Percentiles rank a stretch among this genome's conserved stretches.
Evolutionary conservation across 2,113 vertebrate species (phyloP).

Genomic region (Morone saxatilis): DNA sequence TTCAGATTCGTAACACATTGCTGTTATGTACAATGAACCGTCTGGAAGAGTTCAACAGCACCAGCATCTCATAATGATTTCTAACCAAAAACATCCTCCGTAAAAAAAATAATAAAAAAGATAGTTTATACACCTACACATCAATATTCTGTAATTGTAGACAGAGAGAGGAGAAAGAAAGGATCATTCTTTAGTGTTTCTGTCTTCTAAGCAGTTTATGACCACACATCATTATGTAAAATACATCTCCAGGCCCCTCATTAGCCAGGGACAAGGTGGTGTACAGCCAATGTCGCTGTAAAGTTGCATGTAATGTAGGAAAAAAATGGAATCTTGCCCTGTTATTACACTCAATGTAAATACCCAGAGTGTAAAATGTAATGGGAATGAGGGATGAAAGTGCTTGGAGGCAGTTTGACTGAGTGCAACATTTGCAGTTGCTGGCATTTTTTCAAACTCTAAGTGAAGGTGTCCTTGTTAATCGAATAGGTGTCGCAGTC

Average conservation of each 20-base stretch:
- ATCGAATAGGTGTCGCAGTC: conserved; percentile 29
- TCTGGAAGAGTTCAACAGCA: background rate
- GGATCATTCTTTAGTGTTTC: background rate
- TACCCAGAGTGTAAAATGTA: background rate
- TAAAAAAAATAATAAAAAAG: background rate
- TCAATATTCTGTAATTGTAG: background rate
- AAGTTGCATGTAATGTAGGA: conserved; percentile 3
- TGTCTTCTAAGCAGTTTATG: conserved; percentile 17
- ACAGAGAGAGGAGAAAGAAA: background rate
- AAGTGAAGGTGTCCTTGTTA: conserved; percentile 39
- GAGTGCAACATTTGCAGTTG: too few species aligned
- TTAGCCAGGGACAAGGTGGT: background rate
- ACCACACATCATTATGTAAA: conserved; percentile 21
- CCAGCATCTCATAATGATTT: background rate
- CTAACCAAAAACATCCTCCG: background rate
- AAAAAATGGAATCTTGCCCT: background rate
- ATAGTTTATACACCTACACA: background rate
- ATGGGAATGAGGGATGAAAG: background rate
- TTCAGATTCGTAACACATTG: background rate
- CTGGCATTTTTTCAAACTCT: conserved; percentile 10
- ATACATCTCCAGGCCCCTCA: background rate
- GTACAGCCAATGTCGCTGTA: background rate
- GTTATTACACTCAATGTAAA: background rate
- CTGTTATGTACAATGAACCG: background rate
- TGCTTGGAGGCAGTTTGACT: too few species aligned